Evolutionary conservation across 2,113 vertebrate genomes (phyloP).

Genomic region (Pionites leucogaster): DNA sequence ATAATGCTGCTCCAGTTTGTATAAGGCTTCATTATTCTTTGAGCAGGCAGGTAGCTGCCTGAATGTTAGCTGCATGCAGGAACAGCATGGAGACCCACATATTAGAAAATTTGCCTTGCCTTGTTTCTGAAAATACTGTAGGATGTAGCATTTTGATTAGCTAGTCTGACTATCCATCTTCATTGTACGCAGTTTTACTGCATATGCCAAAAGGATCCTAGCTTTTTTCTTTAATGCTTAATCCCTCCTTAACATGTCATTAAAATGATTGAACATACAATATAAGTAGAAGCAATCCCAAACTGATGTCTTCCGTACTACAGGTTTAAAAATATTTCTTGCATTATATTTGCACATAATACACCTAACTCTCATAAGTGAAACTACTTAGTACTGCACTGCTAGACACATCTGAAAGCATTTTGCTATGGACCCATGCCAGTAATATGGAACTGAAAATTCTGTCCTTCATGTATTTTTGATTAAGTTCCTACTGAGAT

Average conservation of each 20-base stretch:
- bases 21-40: neutral
- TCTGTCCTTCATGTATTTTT: neutral
- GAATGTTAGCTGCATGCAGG: neutral
- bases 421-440: neutral
- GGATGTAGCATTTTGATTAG: neutral
- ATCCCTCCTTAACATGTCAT: neutral
- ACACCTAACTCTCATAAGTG: accelerated
- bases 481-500: neutral
- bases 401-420: neutral
- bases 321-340: neutral
- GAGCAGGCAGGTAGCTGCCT: neutral
- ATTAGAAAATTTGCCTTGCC: neutral
- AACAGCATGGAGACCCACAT: accelerated
- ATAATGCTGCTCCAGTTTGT: neutral
- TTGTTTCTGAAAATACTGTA: neutral
- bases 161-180: neutral
- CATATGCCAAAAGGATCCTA: neutral
- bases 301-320: neutral
- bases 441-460: neutral
- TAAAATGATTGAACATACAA: neutral
- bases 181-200: neutral
- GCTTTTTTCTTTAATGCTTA: neutral
- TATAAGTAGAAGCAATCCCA: neutral
- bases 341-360: neutral
- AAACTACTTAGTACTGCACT: neutral